Evolutionary conservation across 2,113 vertebrate genomes (phyloP), one percentile per base, ranked within the genome.

Genomic region (Sorex araneus): DNA sequence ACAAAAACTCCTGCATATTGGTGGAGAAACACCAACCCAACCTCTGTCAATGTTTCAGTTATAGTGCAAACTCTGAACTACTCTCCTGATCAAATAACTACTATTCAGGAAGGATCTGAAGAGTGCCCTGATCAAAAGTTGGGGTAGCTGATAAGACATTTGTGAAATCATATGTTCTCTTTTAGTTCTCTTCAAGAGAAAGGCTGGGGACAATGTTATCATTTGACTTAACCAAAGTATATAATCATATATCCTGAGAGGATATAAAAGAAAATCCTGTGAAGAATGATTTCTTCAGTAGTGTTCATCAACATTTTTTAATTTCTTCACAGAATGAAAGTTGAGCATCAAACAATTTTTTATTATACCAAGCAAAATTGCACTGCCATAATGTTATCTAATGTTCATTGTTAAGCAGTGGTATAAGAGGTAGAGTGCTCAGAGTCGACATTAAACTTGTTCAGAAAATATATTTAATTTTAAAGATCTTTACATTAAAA

Each of bases 401-500:
- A n/a, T 74, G 67, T 77, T 89, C 6, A 32, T 32, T 76, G 80
- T 93, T 47, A 92, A 84, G 77, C 54, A 88, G 19, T 25, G 73
- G 76, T 91, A 18, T 87, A 28, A 34, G 45, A 92, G 5, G 66
- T 76, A 40, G 4, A 45, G 27, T 89, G 54, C 36, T 90, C 28
- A 69, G 60, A 80, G 60, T 89, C 36, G 87, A 73, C 11, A 63
- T 0, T 87, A 45, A 73, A 7, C 89, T 84, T 81, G 25, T 6
- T 69, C 47, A 82, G 30, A 66, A 84, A 84, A 85, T 3, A 94
- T 69, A 90, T 43, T 82, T 91, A 70, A 88, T 84, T 81, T 77
- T 64, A 93, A 95, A 90, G 77, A 90, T 4, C 40, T 40, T 63
- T 66, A 57, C 3, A 69, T 27, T 21, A 87, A 96, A 92, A 84